Percentiles rank a stretch among this genome's conserved stretches.
Evolutionary conservation across 53 echinoderm and acorn worm species (phyloP).

Genomic region (Antedon mediterranea): DNA sequence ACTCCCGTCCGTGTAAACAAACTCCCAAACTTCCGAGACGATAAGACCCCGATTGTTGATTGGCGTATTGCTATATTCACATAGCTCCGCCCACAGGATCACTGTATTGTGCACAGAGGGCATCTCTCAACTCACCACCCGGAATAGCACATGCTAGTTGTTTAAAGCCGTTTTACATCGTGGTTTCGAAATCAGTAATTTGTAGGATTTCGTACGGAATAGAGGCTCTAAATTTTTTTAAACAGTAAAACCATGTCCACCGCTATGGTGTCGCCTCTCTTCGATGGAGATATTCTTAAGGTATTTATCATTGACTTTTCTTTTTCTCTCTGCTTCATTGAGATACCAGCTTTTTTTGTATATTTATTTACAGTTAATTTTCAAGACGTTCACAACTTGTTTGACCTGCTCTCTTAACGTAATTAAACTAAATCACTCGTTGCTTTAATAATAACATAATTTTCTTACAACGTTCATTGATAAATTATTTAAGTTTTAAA

Average conservation of each 20-base stretch:
- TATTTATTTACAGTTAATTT: too few relatives aligned
- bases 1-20: background rate
- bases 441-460: too few relatives aligned
- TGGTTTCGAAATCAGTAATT: background rate
- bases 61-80: background rate
- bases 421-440: too few relatives aligned
- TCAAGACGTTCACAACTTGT: too few relatives aligned
- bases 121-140: background rate
- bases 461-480: too few relatives aligned
- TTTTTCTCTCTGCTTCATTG: background rate
- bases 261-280: background rate
- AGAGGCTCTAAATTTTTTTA: background rate
- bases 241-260: background rate
- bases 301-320: background rate
- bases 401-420: too few relatives aligned
- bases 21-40: background rate
- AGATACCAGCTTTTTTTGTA: too few relatives aligned
- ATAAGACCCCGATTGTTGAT: background rate
- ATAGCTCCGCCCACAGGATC: background rate
- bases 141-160: background rate
- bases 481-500: too few relatives aligned
- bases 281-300: background rate
- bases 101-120: background rate
- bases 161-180: background rate
- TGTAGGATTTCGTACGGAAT: background rate